Evolutionary conservation across 2,797 vertebrate species (phyloP), one percentile per base, ranked within the genome.

Genomic region (Myripristis murdjan): DNA sequence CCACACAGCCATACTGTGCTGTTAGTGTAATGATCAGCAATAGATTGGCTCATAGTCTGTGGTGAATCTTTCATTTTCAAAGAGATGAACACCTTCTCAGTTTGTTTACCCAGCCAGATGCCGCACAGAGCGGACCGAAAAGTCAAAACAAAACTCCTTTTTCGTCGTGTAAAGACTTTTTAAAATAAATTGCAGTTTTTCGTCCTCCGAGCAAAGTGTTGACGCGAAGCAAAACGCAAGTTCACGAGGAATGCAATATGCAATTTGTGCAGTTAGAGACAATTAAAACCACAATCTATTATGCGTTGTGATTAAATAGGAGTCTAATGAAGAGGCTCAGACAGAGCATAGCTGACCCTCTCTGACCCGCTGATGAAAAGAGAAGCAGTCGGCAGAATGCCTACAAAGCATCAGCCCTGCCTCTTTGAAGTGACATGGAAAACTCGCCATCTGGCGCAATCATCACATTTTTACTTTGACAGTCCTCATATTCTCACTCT

Each of bases 281-380:
- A 90, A 90, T 87, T 86, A 89, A 89, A 87, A 84, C 43, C 64
- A 14, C 60, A 6, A 8, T 70, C 70, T 76, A 65, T 79, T 79
- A 80, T 79, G 82, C 87, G 79, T 73, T 47, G 18, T 53, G 39
- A 53, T 49, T 71, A 76, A 81, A 67, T 58, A 53, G 60, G 72
- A 62, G 77, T 83, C 79, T 93, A 92, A 91, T 91, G 88, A 92
- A 87, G 87, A 66, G 66, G 77, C 87, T 87, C 83, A 89, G 84
- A 89, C 81, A n/a, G 85, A 81, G 84, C 74, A 43, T 47, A 5
- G 70, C 77, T 59, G 82, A 87, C 83, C 87, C 73, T 22, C 62
- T 44, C 70, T 44, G 82, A 89, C 90, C 90, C 9, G 14, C 76
- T 89, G 83, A 91, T 88, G 86, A 91, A 91, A 90, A 75, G 85